Conservation (phyloP, 2,797 vertebrate species). For the Morus bassanus region DNA sequence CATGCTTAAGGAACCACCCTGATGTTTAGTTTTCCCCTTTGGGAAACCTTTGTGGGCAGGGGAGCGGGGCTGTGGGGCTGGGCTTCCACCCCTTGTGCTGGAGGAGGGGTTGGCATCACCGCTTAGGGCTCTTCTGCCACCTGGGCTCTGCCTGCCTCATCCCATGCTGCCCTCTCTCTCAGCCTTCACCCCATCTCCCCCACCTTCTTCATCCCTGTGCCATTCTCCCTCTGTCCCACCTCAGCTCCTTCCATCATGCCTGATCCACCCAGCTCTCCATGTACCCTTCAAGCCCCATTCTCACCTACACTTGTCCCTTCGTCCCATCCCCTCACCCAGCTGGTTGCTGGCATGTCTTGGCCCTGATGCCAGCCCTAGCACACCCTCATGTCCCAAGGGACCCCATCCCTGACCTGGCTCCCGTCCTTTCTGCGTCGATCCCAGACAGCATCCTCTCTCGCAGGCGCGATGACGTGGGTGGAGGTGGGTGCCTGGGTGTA, state of each 20-base stretch:
- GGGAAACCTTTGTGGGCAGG: background rate
- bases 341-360: background rate
- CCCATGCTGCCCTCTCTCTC: background rate
- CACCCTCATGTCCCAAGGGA: background rate
- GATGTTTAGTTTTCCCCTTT: background rate
- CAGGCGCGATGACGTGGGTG: background rate
- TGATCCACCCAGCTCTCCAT: background rate
- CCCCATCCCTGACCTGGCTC: background rate
- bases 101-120: background rate
- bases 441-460: background rate
- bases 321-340: background rate
- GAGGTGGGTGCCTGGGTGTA: conserved; percentile 58
- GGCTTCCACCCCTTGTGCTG: background rate
- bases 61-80: background rate
- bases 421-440: background rate
- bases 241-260: background rate
- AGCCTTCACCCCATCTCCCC: background rate
- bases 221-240: background rate
- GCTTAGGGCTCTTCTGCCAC: background rate
- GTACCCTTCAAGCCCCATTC: background rate
- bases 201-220: background rate
- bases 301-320: background rate
- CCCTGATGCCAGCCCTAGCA: background rate
- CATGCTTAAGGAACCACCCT: background rate
- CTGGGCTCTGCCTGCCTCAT: rapidly evolving